phyloP scores from a whole-genome alignment of 2,797 vertebrate species.

The Neosilurus mollespiculum region DNA sequence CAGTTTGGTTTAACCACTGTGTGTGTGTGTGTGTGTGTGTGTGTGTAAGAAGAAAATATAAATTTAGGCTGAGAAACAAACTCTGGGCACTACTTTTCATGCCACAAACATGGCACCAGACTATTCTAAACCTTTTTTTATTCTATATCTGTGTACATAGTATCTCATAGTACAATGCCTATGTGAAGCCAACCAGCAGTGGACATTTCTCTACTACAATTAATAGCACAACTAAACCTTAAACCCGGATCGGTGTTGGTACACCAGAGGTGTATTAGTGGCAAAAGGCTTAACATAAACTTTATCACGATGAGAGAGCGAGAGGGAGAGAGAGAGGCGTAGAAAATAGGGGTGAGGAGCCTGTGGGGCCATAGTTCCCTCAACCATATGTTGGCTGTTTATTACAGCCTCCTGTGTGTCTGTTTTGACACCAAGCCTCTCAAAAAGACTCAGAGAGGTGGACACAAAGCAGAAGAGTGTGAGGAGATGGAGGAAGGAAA shows the following conservation, averaged over 20 bases:
- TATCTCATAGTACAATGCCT: background rate
- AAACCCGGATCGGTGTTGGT: background rate
- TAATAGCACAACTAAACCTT: no score
- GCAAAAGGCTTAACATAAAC: background rate
- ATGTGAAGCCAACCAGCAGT: background rate
- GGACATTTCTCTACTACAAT: background rate
- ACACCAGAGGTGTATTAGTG: no score
- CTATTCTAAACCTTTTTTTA: background rate
- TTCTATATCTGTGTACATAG: background rate
- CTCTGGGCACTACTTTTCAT: no score
- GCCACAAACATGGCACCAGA: background rate
- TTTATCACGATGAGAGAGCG: slow-evolving; percentile 41
- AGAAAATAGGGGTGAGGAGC: slow-evolving; percentile 32
- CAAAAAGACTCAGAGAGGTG: slow-evolving; percentile 27
- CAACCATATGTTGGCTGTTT: slow-evolving; percentile 73
- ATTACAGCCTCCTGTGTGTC: slow-evolving; percentile 63
- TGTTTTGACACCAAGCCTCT: slow-evolving; percentile 38
- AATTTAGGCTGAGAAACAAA: background rate
- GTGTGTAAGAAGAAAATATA: no score
- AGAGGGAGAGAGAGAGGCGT: slow-evolving; percentile 41
- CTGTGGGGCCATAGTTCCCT: slow-evolving; percentile 53
- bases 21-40: background rate
- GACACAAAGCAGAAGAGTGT: slow-evolving; percentile 16
- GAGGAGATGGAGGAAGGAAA: slow-evolving; percentile 41
- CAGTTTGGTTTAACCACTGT: no score